Percentiles rank a stretch among this genome's conserved stretches.
phyloP scores from a whole-genome alignment of 2,113 vertebrate genomes.

The Corydoras maculifer region DNA sequence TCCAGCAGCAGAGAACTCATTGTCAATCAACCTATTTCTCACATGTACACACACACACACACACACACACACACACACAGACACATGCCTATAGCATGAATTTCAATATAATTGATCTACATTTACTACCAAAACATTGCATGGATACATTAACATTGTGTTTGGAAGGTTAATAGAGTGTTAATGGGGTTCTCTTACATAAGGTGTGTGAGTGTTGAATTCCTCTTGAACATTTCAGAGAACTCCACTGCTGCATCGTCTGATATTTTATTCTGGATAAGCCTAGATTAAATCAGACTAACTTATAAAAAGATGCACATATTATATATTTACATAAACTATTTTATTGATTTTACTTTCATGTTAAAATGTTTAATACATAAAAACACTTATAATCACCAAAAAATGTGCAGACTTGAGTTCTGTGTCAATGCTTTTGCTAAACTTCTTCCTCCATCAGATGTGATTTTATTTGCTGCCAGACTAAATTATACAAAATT shows the following conservation, averaged over 20 bases:
- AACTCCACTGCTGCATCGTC: constrained; percentile 56
- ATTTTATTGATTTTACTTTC: neutral
- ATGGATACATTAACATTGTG: neutral
- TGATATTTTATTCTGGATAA: constrained; percentile 62
- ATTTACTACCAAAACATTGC: neutral
- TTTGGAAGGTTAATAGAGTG: too few species aligned
- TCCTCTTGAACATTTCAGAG: constrained; percentile 48
- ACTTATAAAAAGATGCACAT: neutral
- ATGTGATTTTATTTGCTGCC: constrained; percentile 79
- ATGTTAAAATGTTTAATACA: neutral
- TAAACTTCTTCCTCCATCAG: constrained; percentile 75
- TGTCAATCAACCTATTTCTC: constrained; percentile 60
- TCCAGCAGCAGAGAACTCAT: constrained; percentile 55
- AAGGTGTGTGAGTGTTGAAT: constrained; percentile 57
- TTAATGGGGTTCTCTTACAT: constrained; percentile 47
- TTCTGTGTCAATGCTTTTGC: constrained; percentile 77
- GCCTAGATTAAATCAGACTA: constrained; percentile 46
- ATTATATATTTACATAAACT: neutral
- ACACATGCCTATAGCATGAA: neutral
- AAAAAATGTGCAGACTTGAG: constrained; percentile 75
- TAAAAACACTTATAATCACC: constrained; percentile 59
- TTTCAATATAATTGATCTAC: neutral
- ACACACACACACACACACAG: constrained; percentile 10
- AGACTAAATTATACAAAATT: constrained; percentile 63
- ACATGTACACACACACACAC: neutral